Percentiles rank a stretch among this genome's conserved stretches.
These are phyloP conservation scores for Epizoanthus stellaris DNA, from an alignment of 92 coral and sea anemone species.

Conservation along the genomic window DNA sequence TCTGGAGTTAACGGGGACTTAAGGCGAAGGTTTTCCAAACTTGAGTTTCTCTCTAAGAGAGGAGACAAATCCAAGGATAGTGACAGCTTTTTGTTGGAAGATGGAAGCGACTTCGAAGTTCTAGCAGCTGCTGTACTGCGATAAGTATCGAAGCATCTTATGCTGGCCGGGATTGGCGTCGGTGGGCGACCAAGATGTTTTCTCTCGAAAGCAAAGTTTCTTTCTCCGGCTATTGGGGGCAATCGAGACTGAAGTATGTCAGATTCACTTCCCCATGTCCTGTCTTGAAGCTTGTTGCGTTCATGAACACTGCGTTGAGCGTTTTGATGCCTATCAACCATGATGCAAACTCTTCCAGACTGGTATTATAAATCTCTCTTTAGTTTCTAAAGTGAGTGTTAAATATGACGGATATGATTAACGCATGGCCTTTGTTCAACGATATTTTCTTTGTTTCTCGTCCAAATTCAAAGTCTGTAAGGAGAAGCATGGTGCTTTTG, in stretches of 20 bases:
- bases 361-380: not conserved
- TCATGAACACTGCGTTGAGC: not conserved
- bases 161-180: not conserved
- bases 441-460: conserved; percentile 1
- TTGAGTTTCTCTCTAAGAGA: conserved; percentile 23
- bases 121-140: not conserved
- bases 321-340: too few species aligned
- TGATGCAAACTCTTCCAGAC: conserved; percentile 15
- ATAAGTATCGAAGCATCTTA: conserved; percentile 3
- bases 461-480: not conserved
- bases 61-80: conserved; percentile 37
- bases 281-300: conserved; percentile 6
- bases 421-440: conserved; percentile 3
- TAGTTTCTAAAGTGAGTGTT: not conserved
- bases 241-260: not conserved
- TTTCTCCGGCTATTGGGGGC: conserved; percentile 29
- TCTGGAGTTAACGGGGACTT: conserved; percentile 8
- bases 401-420: not conserved
- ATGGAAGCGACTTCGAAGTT: conserved; percentile 41
- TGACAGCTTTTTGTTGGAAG: conserved; percentile 22
- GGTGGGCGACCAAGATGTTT: conserved; percentile 11
- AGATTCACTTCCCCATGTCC: conserved; percentile 41
- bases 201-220: not conserved
- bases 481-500: not conserved
- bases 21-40: conserved; percentile 14